Evolutionary conservation across 2,888 invertebrate genomes (phyloP).

Genomic region (Conops quadrifasciatus): DNA sequence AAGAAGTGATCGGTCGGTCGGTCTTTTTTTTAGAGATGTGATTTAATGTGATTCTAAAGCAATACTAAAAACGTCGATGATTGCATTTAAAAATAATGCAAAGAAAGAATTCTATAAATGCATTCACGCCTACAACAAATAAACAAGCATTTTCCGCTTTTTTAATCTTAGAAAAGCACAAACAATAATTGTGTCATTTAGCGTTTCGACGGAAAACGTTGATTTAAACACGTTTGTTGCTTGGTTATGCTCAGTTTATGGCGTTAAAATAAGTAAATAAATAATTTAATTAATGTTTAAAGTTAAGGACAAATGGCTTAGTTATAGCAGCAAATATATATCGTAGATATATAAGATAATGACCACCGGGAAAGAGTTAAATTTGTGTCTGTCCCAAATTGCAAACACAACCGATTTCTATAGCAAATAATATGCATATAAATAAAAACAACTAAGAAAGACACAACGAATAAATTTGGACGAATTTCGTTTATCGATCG

Average conservation of each 20-base stretch:
- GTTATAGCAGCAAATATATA: too few relatives aligned
- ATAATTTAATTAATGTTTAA: too few relatives aligned
- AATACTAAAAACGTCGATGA: conserved; percentile 20
- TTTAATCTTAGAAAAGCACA: neutral
- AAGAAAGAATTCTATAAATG: neutral
- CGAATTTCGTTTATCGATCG: neutral
- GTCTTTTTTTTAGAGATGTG: too few relatives aligned
- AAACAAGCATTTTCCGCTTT: neutral
- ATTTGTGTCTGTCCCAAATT: too few relatives aligned
- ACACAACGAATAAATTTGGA: too few relatives aligned
- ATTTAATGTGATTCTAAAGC: conserved; percentile 13
- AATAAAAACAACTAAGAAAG: too few relatives aligned
- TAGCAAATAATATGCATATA: too few relatives aligned
- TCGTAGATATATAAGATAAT: too few relatives aligned
- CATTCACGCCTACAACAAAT: neutral
- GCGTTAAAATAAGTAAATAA: neutral
- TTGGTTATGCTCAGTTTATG: neutral
- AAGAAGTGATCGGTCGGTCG: too few relatives aligned
- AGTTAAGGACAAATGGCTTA: too few relatives aligned
- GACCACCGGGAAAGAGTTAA: too few relatives aligned
- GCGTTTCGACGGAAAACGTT: neutral
- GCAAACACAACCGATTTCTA: too few relatives aligned
- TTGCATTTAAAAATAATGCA: conserved; percentile 30
- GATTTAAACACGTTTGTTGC: neutral
- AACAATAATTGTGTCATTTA: conserved; percentile 11